Evolutionary conservation across 2,888 invertebrate genomes (phyloP).

Genomic region (Metalampra italica): DNA sequence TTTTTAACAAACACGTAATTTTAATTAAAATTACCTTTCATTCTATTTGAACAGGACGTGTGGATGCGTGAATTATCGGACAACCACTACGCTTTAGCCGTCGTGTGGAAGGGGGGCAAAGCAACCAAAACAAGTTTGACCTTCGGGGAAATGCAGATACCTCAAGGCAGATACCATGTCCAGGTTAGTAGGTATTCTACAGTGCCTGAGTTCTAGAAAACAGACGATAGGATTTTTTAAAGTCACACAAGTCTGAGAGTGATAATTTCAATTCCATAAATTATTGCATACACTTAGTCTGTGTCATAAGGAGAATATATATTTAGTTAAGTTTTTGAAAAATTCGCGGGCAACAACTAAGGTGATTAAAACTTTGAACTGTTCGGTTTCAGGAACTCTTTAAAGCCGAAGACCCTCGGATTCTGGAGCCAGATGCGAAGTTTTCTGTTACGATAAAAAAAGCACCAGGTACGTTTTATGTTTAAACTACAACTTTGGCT

Average conservation of each 20-base stretch:
- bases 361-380: too few species aligned
- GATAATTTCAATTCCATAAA: too few species aligned
- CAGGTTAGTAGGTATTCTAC: constrained; percentile 16
- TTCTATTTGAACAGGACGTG: background rate
- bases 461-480: constrained; percentile 51
- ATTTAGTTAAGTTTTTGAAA: too few species aligned
- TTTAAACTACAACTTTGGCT: too few species aligned
- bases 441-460: constrained; percentile 76
- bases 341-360: too few species aligned
- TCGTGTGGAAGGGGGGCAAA: constrained; percentile 67
- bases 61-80: constrained; percentile 20
- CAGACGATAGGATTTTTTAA: too few species aligned
- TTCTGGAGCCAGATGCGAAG: constrained; percentile 39
- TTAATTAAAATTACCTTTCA: too few species aligned
- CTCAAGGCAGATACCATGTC: constrained; percentile 37
- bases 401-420: constrained; percentile 49
- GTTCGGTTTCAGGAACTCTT: constrained; percentile 63
- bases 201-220: too few species aligned
- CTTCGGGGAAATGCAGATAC: constrained; percentile 38
- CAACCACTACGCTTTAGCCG: constrained; percentile 77
- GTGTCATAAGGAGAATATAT: too few species aligned
- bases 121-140: constrained; percentile 30
- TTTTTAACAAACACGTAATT: too few species aligned
- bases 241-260: too few species aligned
- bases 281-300: too few species aligned